These are phyloP conservation scores for Apodemus speciosus DNA, from an alignment of 2,113 vertebrate species.

Conservation along the genomic window DNA sequence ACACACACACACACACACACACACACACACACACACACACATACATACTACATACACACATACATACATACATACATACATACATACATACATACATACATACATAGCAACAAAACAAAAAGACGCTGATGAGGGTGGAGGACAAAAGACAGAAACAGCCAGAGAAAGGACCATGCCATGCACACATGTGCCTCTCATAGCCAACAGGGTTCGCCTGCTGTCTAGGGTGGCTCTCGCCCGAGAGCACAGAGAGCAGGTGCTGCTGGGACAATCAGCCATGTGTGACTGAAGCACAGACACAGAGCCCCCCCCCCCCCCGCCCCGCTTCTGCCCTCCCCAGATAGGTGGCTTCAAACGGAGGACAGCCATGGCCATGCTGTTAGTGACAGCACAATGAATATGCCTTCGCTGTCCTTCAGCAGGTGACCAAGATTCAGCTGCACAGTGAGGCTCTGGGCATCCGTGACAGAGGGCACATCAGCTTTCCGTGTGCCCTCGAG, in stretches of 20 bases:
- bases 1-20: not conserved
- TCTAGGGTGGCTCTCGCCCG: not conserved
- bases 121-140: not conserved
- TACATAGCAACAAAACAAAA: not conserved
- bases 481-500: not conserved
- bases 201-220: too few relatives aligned
- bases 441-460: fast-evolving
- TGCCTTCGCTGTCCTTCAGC: not conserved
- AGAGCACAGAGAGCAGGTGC: not conserved
- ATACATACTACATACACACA: too few relatives aligned
- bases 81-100: too few relatives aligned
- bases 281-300: not conserved
- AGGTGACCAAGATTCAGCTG: not conserved
- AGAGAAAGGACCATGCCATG: not conserved
- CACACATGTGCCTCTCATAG: not conserved
- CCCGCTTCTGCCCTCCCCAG: not conserved
- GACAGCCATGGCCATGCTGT: not conserved
- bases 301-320: too few relatives aligned
- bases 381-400: not conserved
- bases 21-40: too few relatives aligned
- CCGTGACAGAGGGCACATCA: not conserved
- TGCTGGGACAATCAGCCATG: not conserved
- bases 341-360: too few relatives aligned
- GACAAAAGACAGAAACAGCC: not conserved
- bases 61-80: too few relatives aligned